Evolutionary conservation across 1,140 invertebrate species (phyloP).

Genomic region (Sarcophaga bullata): DNA sequence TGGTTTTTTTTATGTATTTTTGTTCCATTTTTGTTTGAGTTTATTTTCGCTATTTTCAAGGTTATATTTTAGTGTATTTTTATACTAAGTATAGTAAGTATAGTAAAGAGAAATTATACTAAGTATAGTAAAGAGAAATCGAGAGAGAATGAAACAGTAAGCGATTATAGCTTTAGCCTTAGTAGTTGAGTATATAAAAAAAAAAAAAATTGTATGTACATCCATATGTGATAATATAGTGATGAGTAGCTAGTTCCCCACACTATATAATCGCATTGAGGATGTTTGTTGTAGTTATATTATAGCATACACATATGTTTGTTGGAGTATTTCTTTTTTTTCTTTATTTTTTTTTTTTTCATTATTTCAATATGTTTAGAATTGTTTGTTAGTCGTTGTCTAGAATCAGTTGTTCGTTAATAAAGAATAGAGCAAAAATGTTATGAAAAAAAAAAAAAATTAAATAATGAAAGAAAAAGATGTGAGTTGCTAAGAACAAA

Average conservation of each 20-base stretch:
- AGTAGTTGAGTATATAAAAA: conserved; percentile 11
- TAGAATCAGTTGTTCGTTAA: neutral
- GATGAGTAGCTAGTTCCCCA: neutral
- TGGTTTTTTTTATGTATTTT: conserved; percentile 46
- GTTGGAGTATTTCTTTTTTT: neutral
- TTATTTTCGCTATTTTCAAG: conserved; percentile 60
- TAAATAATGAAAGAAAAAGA: too few species aligned
- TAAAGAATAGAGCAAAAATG: neutral
- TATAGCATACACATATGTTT: neutral
- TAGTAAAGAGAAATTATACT: conserved; percentile 1
- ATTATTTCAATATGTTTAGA: neutral
- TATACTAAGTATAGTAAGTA: conserved; percentile 28
- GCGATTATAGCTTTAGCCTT: neutral
- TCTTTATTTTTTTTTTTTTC: neutral
- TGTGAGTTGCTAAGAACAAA: neutral
- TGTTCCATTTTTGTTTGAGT: conserved; percentile 18
- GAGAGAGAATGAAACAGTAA: too few species aligned
- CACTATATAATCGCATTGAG: neutral
- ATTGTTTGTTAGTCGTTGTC: neutral
- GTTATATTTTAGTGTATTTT: conserved; percentile 60
- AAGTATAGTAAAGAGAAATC: neutral
- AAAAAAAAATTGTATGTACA: too few species aligned
- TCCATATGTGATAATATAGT: neutral
- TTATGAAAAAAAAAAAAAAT: too few species aligned
- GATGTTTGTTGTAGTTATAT: neutral